Percentiles rank a stretch among this genome's conserved stretches.
Evolutionary conservation across 1,140 invertebrate species (phyloP).

Genomic region (Heliconius eleuchia): DNA sequence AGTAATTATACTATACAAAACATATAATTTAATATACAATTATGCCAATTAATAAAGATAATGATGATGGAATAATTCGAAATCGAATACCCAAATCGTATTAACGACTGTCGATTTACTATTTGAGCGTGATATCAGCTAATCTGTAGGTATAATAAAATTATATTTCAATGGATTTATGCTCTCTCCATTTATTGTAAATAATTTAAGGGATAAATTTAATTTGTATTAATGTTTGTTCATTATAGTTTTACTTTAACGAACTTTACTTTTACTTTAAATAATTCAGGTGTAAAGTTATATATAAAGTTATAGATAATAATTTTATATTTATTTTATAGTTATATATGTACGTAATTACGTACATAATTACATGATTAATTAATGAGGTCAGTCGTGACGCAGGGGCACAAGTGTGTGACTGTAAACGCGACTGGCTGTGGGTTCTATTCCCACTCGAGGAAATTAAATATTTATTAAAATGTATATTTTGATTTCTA

Average conservation of each 20-base stretch:
- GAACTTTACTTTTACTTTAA: too few species aligned
- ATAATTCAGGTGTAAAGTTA: too few species aligned
- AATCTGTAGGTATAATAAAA: constrained; percentile 4
- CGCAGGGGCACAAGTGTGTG: too few species aligned
- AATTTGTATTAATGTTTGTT: background rate
- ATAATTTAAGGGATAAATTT: background rate
- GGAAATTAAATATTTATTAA: too few species aligned
- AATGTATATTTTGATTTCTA: too few species aligned
- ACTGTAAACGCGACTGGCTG: too few species aligned
- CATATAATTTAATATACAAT: background rate
- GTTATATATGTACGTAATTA: too few species aligned
- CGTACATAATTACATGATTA: too few species aligned
- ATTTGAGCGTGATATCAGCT: background rate
- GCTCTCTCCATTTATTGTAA: background rate
- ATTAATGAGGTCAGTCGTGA: too few species aligned
- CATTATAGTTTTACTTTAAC: background rate
- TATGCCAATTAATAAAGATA: background rate
- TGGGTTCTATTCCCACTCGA: too few species aligned
- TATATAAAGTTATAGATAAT: too few species aligned
- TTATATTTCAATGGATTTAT: background rate
- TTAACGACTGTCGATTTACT: constrained; percentile 2
- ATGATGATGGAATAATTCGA: constrained; percentile 5
- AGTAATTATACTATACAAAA: background rate
- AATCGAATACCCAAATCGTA: constrained; percentile 6
- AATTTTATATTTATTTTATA: too few species aligned